Evolutionary conservation across 2,888 invertebrate species (phyloP).

Genomic region (Chymomyza fuscimana): DNA sequence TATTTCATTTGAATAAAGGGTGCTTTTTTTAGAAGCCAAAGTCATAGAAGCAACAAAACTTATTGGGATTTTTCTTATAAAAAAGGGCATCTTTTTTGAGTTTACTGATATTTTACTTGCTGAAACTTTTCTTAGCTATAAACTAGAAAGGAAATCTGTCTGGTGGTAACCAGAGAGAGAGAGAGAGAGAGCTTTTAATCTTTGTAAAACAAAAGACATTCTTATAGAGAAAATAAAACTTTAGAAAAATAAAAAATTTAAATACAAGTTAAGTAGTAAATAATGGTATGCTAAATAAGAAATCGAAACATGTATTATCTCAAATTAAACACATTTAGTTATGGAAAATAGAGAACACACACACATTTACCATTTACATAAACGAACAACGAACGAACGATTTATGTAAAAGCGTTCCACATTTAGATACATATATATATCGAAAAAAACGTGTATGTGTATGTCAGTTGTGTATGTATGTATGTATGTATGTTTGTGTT

Average conservation of each 20-base stretch:
- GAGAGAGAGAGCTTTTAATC: no score
- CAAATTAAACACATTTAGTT: background rate
- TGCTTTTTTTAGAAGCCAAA: no score
- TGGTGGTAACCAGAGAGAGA: no score
- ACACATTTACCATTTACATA: constrained; percentile 74
- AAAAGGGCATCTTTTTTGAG: no score
- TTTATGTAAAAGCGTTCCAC: constrained; percentile 70
- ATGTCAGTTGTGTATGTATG: constrained; percentile 28
- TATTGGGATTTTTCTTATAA: no score
- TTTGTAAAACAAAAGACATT: background rate
- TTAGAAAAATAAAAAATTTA: background rate
- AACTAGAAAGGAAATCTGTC: no score
- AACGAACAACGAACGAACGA: constrained; percentile 71
- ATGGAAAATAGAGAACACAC: constrained; percentile 58
- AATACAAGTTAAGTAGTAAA: background rate
- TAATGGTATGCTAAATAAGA: background rate
- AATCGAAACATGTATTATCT: background rate
- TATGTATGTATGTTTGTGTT: constrained; percentile 26
- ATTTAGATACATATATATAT: constrained; percentile 58
- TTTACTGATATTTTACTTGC: no score
- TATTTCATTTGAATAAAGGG: no score
- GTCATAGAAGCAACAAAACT: no score
- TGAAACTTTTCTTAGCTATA: no score
- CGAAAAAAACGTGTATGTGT: constrained; percentile 17
- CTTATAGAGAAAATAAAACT: background rate